Conservation (phyloP, 2,113 vertebrate species). For the Lycocorax pyrrhopterus region DNA sequence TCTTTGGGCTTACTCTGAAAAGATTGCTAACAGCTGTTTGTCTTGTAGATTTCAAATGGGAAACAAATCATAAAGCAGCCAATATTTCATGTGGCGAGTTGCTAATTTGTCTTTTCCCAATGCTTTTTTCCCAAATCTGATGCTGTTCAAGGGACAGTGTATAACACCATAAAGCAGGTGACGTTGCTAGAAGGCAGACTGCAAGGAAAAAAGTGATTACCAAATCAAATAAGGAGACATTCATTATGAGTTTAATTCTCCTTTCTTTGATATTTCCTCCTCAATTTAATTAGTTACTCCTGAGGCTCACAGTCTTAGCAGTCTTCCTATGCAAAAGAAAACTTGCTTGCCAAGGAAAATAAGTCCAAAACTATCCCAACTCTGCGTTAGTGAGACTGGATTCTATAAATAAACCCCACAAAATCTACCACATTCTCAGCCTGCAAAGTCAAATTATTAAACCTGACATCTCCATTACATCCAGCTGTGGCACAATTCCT, state of each 20-base stretch:
- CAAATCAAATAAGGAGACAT: slow-evolving; percentile 7
- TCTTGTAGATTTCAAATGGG: not conserved
- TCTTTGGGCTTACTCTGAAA: not conserved
- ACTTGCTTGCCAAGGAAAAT: slow-evolving; percentile 42
- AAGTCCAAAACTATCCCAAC: slow-evolving; percentile 32
- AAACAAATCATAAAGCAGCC: slow-evolving; percentile 4
- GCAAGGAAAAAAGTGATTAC: not conserved
- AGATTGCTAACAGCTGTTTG: not conserved
- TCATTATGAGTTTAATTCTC: slow-evolving; percentile 18
- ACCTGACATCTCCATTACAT: slow-evolving; percentile 58
- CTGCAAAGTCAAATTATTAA: slow-evolving; percentile 62
- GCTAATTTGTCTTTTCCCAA: not conserved
- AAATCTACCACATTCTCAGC: slow-evolving; percentile 60
- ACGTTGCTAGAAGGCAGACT: not conserved
- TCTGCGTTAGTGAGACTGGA: slow-evolving; percentile 3
- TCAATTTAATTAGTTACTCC: slow-evolving; percentile 33
- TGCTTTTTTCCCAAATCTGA: not conserved
- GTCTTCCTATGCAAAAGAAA: slow-evolving; percentile 16
- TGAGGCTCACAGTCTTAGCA: not conserved
- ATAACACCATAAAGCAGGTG: not conserved
- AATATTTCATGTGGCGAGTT: not conserved
- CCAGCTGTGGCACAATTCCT: slow-evolving; percentile 1
- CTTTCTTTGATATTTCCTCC: slow-evolving; percentile 5
- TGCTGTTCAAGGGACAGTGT: not conserved
- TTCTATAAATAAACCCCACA: slow-evolving; percentile 62